phyloP scores from a whole-genome alignment of 1,140 invertebrate genomes.

The Eciton burchellii region DNA sequence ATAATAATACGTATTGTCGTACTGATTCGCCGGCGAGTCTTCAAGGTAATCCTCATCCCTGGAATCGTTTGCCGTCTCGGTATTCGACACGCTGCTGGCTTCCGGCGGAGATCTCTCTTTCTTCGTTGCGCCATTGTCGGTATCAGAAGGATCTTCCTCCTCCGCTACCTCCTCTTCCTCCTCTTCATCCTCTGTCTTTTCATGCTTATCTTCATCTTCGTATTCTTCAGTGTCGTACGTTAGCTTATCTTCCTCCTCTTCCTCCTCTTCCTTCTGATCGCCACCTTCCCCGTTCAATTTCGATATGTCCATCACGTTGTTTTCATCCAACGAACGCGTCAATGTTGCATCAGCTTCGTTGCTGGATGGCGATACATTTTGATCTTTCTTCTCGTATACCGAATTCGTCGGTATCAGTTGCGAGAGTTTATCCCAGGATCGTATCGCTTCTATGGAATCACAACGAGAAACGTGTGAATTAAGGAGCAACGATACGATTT shows the following conservation, averaged over 20 bases:
- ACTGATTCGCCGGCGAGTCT: slow-evolving; percentile 70
- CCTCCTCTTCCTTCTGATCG: slow-evolving; percentile 45
- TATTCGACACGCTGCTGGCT: not conserved
- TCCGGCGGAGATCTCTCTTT: slow-evolving; percentile 36
- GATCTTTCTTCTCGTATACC: slow-evolving; percentile 75
- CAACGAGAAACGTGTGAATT: not conserved
- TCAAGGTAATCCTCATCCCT: slow-evolving; percentile 75
- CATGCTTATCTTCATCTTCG: slow-evolving; percentile 55
- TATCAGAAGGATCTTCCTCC: slow-evolving; percentile 14
- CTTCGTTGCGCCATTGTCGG: slow-evolving; percentile 23
- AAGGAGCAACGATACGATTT: not conserved
- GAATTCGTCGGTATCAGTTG: slow-evolving; percentile 78
- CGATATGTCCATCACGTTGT: slow-evolving; percentile 68
- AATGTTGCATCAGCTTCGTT: slow-evolving; percentile 60
- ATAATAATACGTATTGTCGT: slow-evolving; percentile 77
- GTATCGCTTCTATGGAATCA: slow-evolving; percentile 46
- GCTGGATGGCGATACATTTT: slow-evolving; percentile 47
- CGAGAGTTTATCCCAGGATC: slow-evolving; percentile 74
- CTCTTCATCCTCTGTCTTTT: slow-evolving; percentile 57
- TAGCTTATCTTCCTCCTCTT: slow-evolving; percentile 54
- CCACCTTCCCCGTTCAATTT: slow-evolving; percentile 46
- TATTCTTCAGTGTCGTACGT: slow-evolving; percentile 64
- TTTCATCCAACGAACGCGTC: slow-evolving; percentile 57
- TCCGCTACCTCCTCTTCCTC: slow-evolving; percentile 58
- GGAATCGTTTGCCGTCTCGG: not conserved